Evolutionary conservation across 2,797 vertebrate genomes (phyloP), one percentile per base, ranked within the genome.

Genomic region (Eulemur mongoz): DNA sequence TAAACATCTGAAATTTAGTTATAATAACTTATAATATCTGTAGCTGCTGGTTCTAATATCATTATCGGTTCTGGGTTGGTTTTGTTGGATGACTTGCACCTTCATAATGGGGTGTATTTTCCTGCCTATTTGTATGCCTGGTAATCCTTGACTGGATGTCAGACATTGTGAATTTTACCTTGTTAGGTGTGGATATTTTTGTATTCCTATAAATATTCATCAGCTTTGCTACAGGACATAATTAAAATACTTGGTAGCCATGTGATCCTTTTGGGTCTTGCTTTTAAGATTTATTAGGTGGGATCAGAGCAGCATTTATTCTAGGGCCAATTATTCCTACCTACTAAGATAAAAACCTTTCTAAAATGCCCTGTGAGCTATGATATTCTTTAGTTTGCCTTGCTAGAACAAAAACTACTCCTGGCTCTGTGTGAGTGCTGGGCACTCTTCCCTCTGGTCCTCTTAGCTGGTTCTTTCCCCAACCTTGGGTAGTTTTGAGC

Each of bases 101-200:
- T 30, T 91, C 52, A 70, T 54, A 52, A 52, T 32, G 43, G 43
- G 27, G 30, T 78, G 14, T 13, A 22, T 73, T 76, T 76, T 88
- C 23, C 79, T 81, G 67, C 22, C 43, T 70, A 89, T 54, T 79
- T 83, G 67, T 32, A 61, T 78, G 61, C 61, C 27, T 82, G n/a
- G 52, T 50, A 43, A 52, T 88, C 72, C 89, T 59, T 69, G 78
- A 70, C 18, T 63, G 79, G 57, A 48, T 38, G 32, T 72, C 43
- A 79, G 63, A 70, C 18, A 83, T 45, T 43, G 43, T 78, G 30
- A 95, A 89, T 93, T 92, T 70, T 83, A 61, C 35, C 61, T 89
- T 52, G 54, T 57, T 43, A 22, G 27, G 32, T 88, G 30, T 61
- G 75, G 61, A 90, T 73, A 73, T 35, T 73, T 95, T 57, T 87